phyloP scores from a whole-genome alignment of 1,140 invertebrate genomes.

The Hyposmocoma kahamanoa region DNA sequence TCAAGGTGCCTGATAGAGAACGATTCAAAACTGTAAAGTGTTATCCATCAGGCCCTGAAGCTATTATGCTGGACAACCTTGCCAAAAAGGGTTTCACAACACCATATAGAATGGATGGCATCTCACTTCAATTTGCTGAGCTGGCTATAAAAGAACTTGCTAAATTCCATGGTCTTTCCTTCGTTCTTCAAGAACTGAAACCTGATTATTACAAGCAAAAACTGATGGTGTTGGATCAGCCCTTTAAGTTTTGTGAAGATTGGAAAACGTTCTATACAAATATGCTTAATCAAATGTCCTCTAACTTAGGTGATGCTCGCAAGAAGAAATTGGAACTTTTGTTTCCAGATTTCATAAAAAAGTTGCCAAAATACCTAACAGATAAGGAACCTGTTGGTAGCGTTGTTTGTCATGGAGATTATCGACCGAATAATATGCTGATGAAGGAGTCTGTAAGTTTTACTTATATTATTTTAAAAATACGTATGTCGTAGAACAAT shows the following conservation, averaged over 20 bases:
- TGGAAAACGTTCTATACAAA: slow-evolving; percentile 9
- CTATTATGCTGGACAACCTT: slow-evolving; percentile 35
- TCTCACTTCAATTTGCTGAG: slow-evolving; percentile 26
- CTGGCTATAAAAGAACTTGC: background rate
- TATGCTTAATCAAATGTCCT: background rate
- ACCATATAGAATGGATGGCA: slow-evolving; percentile 17
- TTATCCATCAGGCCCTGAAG: slow-evolving; percentile 20
- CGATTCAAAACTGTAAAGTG: slow-evolving; percentile 24
- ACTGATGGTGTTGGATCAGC: background rate
- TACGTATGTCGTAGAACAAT: too few relatives aligned
- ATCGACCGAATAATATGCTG: slow-evolving; percentile 29
- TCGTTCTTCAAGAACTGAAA: background rate
- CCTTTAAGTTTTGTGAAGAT: background rate
- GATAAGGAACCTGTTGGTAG: background rate
- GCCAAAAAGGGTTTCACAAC: slow-evolving; percentile 25
- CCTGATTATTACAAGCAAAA: background rate
- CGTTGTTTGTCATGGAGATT: slow-evolving; percentile 31
- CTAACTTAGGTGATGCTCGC: slow-evolving; percentile 2
- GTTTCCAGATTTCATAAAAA: background rate
- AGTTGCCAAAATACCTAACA: background rate
- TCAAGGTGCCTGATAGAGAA: slow-evolving; percentile 21
- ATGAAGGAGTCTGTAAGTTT: slow-evolving; percentile 17
- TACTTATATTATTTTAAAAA: background rate
- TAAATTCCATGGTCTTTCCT: background rate
- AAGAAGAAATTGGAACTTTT: slow-evolving; percentile 7